Evolutionary conservation across 2,888 invertebrate species (phyloP).

Genomic region (Lithophane semibrunnea): DNA sequence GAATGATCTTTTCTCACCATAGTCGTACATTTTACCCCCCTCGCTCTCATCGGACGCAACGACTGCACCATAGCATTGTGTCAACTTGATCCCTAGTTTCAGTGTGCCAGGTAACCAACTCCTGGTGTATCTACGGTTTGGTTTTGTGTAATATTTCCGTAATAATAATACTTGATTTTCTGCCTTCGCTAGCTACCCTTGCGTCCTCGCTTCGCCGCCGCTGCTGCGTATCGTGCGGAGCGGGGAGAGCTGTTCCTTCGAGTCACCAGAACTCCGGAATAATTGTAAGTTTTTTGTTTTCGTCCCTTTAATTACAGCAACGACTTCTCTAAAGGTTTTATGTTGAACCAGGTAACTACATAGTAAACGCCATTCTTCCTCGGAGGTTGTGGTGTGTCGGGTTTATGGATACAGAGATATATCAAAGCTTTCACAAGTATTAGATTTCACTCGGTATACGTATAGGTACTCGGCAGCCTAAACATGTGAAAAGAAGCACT

Average conservation of each 20-base stretch:
- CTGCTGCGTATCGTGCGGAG: slow-evolving; percentile 30
- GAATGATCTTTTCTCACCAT: neutral
- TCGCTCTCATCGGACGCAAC: too few species aligned
- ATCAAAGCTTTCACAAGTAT: too few species aligned
- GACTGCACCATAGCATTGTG: neutral
- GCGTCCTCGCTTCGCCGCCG: slow-evolving; percentile 26
- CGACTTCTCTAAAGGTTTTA: neutral
- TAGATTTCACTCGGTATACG: neutral
- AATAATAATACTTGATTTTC: neutral
- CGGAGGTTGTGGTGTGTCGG: too few species aligned
- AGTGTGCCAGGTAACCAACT: neutral
- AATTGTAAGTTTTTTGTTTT: slow-evolving; percentile 7
- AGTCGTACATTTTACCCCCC: too few species aligned
- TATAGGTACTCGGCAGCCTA: neutral
- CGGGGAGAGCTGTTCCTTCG: slow-evolving; percentile 9
- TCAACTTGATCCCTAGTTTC: too few species aligned
- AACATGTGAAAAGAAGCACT: neutral
- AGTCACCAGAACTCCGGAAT: neutral
- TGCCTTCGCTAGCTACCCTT: neutral
- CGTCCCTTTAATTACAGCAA: neutral
- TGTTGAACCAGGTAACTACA: neutral
- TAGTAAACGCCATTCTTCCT: neutral
- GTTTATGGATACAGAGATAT: too few species aligned
- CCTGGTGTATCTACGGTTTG: neutral
- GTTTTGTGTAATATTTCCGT: neutral